Evolutionary conservation across 2,113 vertebrate genomes (phyloP).

Genomic region (Beaufortia kweichowensis): DNA sequence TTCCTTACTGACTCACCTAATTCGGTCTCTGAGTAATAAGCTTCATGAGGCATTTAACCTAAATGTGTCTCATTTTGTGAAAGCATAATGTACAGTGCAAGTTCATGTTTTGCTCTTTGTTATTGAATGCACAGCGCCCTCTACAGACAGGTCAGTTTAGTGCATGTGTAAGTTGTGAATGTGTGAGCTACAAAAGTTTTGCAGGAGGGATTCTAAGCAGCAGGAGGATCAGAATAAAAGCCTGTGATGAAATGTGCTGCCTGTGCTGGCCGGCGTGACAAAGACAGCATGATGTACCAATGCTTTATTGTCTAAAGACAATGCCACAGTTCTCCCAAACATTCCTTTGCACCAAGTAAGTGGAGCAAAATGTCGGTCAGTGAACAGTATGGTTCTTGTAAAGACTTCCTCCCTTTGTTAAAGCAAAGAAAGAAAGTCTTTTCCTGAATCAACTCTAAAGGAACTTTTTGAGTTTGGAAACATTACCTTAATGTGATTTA

Average conservation of each 20-base stretch:
- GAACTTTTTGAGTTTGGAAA: not conserved
- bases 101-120: not conserved
- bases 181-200: conserved; percentile 10
- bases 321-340: conserved; percentile 47
- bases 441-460: not conserved
- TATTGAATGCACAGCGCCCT: conserved; percentile 50
- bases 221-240: conserved; percentile 13
- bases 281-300: conserved; percentile 26
- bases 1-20: not conserved
- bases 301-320: conserved; percentile 49
- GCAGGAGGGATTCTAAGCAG: conserved; percentile 28
- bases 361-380: conserved; percentile 42
- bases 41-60: not conserved
- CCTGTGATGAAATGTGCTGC: conserved; percentile 34
- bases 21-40: not conserved
- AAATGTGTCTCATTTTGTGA: not conserved
- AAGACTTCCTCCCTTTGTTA: conserved; percentile 36
- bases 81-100: not conserved
- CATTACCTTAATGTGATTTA: conserved; percentile 4
- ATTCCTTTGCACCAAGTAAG: conserved; percentile 23
- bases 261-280: conserved; percentile 39
- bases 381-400: conserved; percentile 37
- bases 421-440: not conserved
- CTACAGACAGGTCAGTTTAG: conserved; percentile 27
- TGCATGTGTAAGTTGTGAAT: not conserved